These are phyloP conservation scores for Strigamia transsilvanica DNA, from an alignment of 2,888 invertebrate genomes.

Conservation along the genomic window DNA sequence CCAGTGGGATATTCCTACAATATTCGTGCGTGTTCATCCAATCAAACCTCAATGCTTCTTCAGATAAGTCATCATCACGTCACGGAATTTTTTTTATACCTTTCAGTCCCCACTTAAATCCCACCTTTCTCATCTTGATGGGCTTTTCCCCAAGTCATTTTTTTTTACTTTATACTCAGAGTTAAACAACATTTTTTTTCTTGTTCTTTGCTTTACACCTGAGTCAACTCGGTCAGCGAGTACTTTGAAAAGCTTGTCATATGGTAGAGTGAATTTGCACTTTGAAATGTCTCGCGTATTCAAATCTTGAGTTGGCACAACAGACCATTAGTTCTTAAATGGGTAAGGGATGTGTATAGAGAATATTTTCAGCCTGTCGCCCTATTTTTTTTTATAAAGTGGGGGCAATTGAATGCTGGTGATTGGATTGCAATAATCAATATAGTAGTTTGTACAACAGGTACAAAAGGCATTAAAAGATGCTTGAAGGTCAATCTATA, in stretches of 20 bases:
- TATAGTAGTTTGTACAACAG: conserved; percentile 17
- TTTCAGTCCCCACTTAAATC: conserved; percentile 39
- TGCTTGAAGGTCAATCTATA: not conserved
- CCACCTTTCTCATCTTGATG: conserved; percentile 28
- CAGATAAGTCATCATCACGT: conserved; percentile 39
- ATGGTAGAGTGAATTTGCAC: conserved; percentile 28
- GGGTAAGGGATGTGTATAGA: not conserved
- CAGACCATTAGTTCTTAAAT: conserved; percentile 5
- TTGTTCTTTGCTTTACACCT: conserved; percentile 39
- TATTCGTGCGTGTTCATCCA: conserved; percentile 37
- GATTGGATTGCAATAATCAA: conserved; percentile 34
- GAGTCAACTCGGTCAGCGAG: conserved; percentile 37
- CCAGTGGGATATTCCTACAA: conserved; percentile 27
- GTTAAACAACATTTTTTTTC: conserved; percentile 28
- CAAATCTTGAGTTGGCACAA: not conserved
- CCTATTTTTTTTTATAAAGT: conserved; percentile 4
- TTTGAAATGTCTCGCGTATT: conserved; percentile 27
- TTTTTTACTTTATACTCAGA: not conserved
- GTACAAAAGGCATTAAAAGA: not conserved
- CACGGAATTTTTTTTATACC: conserved; percentile 27
- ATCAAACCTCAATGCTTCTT: conserved; percentile 33
- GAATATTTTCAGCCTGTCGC: not conserved
- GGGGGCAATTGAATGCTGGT: not conserved
- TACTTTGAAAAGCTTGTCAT: conserved; percentile 22
- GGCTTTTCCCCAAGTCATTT: not conserved